Percentiles rank a stretch among this genome's conserved stretches.
These are phyloP conservation scores for Dendroctonus ponderosae DNA, from an alignment of 1,140 invertebrate genomes.

Conservation along the genomic window DNA sequence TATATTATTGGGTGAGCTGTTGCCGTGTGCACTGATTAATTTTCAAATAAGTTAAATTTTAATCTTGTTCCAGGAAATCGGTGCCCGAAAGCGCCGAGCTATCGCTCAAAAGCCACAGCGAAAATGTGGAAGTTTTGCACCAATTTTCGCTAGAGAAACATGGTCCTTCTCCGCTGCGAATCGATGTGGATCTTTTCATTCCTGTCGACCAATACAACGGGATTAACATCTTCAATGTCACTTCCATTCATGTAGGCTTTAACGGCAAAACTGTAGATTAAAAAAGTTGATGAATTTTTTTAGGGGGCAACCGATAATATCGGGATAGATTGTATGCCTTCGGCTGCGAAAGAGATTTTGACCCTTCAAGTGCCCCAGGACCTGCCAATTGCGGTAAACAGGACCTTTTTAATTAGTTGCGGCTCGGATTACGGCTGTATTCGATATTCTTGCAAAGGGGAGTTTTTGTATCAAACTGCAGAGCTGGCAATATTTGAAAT, in stretches of 20 bases:
- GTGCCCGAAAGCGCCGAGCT: neutral
- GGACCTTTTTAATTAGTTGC: conserved; percentile 3
- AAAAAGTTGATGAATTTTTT: neutral
- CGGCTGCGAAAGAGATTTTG: neutral
- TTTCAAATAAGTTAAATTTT: conserved; percentile 4
- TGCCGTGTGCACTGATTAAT: neutral
- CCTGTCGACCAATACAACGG: conserved; percentile 15
- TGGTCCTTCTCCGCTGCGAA: conserved; percentile 25
- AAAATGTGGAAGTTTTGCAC: conserved; percentile 16
- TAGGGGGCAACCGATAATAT: conserved; percentile 11
- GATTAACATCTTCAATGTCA: conserved; percentile 17
- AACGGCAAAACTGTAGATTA: neutral
- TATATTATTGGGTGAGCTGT: conserved; percentile 22
- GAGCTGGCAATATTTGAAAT: conserved; percentile 23
- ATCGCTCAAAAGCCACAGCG: neutral
- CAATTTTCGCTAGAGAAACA: conserved; percentile 28
- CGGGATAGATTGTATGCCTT: conserved; percentile 4
- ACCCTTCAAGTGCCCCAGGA: neutral
- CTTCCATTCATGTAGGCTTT: conserved; percentile 21
- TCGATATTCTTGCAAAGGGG: conserved; percentile 15
- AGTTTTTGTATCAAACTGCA: conserved; percentile 25
- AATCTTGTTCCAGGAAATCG: conserved; percentile 1
- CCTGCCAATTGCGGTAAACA: neutral
- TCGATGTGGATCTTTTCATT: conserved; percentile 18
- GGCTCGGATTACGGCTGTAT: conserved; percentile 12